A percentile compares a stretch with the other conserved stretches of the same genome.
Conservation (phyloP, 2,888 invertebrate genomes). For the Ophion ventricosus region DNA sequence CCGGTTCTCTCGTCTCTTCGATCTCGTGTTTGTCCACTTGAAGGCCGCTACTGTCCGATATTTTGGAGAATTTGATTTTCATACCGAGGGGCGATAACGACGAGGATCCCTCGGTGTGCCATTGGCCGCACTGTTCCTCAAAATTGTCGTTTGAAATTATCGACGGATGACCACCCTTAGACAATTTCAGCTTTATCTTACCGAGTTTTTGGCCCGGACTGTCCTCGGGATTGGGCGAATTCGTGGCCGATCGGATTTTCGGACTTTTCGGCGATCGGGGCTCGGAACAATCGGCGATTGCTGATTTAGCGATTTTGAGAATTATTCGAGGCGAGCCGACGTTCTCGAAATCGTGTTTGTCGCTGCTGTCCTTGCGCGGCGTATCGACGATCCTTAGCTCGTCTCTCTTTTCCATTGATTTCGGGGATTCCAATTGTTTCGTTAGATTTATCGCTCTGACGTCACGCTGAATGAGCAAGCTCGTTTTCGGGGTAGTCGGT, state of each 20-base stretch:
- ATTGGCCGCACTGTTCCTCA: slow-evolving; percentile 75
- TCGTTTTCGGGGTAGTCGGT: slow-evolving; percentile 75
- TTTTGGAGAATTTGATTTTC: slow-evolving; percentile 80
- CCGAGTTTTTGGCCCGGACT: slow-evolving; percentile 84
- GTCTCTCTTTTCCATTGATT: slow-evolving; percentile 63
- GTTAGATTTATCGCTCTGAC: slow-evolving; percentile 71
- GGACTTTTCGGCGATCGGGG: slow-evolving; percentile 82
- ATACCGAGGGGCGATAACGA: slow-evolving; percentile 79
- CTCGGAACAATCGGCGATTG: slow-evolving; percentile 80
- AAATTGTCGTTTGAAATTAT: slow-evolving; percentile 80
- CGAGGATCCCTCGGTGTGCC: slow-evolving; percentile 78
- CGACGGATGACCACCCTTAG: slow-evolving; percentile 83
- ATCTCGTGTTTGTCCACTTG: slow-evolving; percentile 67
- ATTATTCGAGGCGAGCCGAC: slow-evolving; percentile 81
- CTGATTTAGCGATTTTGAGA: slow-evolving; percentile 81
- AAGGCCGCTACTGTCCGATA: slow-evolving; percentile 76
- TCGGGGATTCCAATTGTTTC: slow-evolving; percentile 76
- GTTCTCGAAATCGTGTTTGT: slow-evolving; percentile 78
- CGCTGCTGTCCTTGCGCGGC: slow-evolving; percentile 77
- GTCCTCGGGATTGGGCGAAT: slow-evolving; percentile 82
- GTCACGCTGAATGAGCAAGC: slow-evolving; percentile 77
- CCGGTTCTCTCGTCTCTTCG: slow-evolving; percentile 46
- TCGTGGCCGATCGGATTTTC: slow-evolving; percentile 80
- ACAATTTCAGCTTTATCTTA: slow-evolving; percentile 85
- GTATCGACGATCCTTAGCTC: slow-evolving; percentile 75